Evolutionary conservation across 1,140 invertebrate genomes (phyloP).

Genomic region (Drosophila miranda): DNA sequence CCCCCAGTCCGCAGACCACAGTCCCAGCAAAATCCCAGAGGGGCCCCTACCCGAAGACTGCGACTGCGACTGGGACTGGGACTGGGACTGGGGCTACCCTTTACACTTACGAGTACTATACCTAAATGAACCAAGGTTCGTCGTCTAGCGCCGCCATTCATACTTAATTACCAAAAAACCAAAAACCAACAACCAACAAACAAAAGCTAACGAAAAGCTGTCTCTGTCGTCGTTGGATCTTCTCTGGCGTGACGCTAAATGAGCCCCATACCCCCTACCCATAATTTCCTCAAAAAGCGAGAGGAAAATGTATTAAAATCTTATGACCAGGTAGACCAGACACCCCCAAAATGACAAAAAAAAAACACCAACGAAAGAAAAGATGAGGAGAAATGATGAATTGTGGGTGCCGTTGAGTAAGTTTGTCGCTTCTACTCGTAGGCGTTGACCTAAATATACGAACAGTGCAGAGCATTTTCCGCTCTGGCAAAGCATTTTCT

Average conservation of each 20-base stretch:
- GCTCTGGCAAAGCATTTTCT: constrained; percentile 48
- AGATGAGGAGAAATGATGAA: constrained; percentile 65
- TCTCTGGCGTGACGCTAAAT: constrained; percentile 73
- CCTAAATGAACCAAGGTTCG: constrained; percentile 47
- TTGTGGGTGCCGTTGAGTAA: constrained; percentile 75
- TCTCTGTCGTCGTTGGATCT: constrained; percentile 45
- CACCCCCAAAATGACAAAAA: constrained; percentile 29
- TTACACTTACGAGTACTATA: constrained; percentile 33
- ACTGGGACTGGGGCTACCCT: constrained; percentile 34
- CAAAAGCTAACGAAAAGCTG: constrained; percentile 48
- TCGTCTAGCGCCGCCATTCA: constrained; percentile 78
- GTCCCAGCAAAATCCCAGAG: constrained; percentile 24
- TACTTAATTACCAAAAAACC: constrained; percentile 73
- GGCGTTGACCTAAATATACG: constrained; percentile 76
- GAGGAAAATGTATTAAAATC: constrained; percentile 45
- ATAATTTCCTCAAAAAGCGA: constrained; percentile 4
- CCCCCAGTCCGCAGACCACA: background rate
- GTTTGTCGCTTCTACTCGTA: constrained; percentile 72
- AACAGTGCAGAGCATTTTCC: constrained; percentile 42
- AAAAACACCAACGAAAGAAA: background rate
- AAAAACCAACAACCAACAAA: constrained; percentile 12
- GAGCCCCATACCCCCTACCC: constrained; percentile 26
- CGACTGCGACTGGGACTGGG: background rate
- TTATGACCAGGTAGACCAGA: constrained; percentile 71
- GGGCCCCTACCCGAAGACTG: constrained; percentile 40